Evolutionary conservation across 2,113 vertebrate genomes (phyloP).

Genomic region (Cacatua alba): DNA sequence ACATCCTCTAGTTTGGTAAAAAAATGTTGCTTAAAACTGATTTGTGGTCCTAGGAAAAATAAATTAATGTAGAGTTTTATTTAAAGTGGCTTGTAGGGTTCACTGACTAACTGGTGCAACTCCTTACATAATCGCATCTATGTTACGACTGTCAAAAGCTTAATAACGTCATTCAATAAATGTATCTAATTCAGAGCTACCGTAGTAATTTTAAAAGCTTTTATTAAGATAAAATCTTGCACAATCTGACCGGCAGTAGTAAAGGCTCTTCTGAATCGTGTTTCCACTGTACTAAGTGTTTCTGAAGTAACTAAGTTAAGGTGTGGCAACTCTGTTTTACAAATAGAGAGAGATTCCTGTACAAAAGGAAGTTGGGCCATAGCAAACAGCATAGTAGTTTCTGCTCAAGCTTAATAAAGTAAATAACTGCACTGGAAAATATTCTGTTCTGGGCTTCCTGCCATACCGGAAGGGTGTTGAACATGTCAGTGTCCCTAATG

Average conservation of each 20-base stretch:
- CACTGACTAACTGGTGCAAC: rapidly evolving
- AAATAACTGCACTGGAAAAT: conserved; percentile 76
- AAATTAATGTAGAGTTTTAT: neutral
- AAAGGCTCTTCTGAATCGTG: neutral
- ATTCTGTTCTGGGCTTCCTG: conserved; percentile 73
- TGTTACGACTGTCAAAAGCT: neutral
- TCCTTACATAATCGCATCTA: rapidly evolving
- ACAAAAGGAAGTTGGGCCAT: conserved; percentile 79
- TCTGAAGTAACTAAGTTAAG: neutral
- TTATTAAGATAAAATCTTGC: neutral
- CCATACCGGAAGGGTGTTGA: conserved; percentile 78
- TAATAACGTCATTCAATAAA: neutral
- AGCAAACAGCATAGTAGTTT: conserved; percentile 69
- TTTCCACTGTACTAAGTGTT: neutral
- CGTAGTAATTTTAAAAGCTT: neutral
- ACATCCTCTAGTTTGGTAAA: neutral
- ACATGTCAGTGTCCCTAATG: conserved; percentile 56
- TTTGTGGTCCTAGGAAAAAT: neutral
- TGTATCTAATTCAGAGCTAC: neutral
- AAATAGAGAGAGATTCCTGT: conserved; percentile 16
- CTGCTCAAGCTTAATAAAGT: conserved; percentile 72
- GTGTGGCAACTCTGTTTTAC: conserved; percentile 35
- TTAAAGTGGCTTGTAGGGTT: neutral
- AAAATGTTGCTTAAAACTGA: neutral
- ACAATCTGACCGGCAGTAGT: neutral